phyloP scores from a whole-genome alignment of 2,888 invertebrate species.

The Drosophila rubida region DNA sequence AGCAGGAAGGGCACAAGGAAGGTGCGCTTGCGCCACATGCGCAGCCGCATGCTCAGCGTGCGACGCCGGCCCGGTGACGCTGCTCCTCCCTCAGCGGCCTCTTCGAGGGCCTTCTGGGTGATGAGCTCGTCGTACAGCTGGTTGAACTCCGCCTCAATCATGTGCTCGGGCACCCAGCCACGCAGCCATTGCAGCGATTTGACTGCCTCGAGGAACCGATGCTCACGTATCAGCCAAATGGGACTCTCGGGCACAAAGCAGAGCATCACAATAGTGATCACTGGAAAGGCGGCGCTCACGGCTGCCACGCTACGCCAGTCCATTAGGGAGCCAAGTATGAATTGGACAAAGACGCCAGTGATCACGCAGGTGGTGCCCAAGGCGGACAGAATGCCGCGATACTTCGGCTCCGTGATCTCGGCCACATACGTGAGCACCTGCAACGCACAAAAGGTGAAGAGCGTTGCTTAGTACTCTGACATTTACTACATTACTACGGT shows the following conservation, averaged over 20 bases:
- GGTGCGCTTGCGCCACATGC: conserved; percentile 86
- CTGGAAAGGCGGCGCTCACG: conserved; percentile 88
- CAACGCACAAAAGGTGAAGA: conserved; percentile 17
- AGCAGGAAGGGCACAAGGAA: conserved; percentile 90
- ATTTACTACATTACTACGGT: neutral
- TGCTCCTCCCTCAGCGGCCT: conserved; percentile 63
- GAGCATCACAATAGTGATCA: conserved; percentile 88
- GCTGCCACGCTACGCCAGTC: conserved; percentile 90
- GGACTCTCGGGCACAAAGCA: conserved; percentile 93
- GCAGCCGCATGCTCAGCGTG: conserved; percentile 73
- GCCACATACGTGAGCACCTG: conserved; percentile 93
- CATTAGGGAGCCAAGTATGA: conserved; percentile 89
- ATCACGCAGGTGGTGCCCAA: conserved; percentile 91
- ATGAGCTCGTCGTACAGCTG: conserved; percentile 82
- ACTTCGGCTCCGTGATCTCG: conserved; percentile 92
- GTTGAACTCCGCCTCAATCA: conserved; percentile 86
- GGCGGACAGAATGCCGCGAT: conserved; percentile 89
- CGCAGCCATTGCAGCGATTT: conserved; percentile 91
- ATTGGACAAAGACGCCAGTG: conserved; percentile 90
- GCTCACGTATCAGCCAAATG: conserved; percentile 90
- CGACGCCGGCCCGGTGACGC: conserved; percentile 45
- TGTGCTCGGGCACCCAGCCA: conserved; percentile 89
- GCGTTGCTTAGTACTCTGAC: neutral
- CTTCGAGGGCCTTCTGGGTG: conserved; percentile 77
- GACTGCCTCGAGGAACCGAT: conserved; percentile 88